A percentile compares a stretch with the other conserved stretches of the same genome.
These are phyloP conservation scores for Eupeodes latifasciatus DNA, from an alignment of 2,888 invertebrate genomes.

Conservation along the genomic window DNA sequence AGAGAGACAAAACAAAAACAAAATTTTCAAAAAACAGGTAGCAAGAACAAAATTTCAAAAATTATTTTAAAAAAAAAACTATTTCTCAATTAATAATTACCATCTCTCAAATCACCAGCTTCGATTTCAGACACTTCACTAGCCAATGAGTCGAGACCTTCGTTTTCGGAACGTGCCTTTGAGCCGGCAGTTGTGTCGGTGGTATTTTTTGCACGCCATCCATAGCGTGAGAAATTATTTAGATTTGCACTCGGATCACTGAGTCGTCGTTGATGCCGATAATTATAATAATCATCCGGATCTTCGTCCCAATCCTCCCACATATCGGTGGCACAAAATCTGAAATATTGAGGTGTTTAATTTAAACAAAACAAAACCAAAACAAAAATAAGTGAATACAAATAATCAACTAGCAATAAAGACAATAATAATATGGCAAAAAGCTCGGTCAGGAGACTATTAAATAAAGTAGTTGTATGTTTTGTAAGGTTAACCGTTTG, in stretches of 20 bases:
- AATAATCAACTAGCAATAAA: constrained; percentile 14
- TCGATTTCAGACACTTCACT: constrained; percentile 95
- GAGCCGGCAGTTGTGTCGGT: constrained; percentile 88
- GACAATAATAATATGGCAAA: neutral
- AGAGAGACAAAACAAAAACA: constrained; percentile 42
- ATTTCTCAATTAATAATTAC: constrained; percentile 84
- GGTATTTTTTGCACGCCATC: constrained; percentile 88
- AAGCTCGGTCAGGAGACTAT: neutral
- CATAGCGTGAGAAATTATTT: constrained; percentile 92
- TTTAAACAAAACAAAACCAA: neutral
- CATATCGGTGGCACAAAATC: constrained; percentile 91
- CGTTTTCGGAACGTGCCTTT: constrained; percentile 95
- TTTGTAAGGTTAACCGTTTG: neutral
- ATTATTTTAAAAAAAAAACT: constrained; percentile 38
- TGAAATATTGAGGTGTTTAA: constrained; percentile 58
- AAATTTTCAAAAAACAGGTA: constrained; percentile 40
- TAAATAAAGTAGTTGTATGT: neutral
- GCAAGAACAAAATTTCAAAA: constrained; percentile 15
- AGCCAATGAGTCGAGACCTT: constrained; percentile 93
- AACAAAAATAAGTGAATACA: neutral
- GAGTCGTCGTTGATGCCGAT: constrained; percentile 90
- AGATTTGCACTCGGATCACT: constrained; percentile 97
- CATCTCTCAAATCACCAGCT: constrained; percentile 96
- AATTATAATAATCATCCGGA: constrained; percentile 92
- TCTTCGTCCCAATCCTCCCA: constrained; percentile 97